Evolutionary conservation across 2,888 invertebrate species (phyloP), one percentile per base, ranked within the genome.

Genomic region (Esperia sulphurella): DNA sequence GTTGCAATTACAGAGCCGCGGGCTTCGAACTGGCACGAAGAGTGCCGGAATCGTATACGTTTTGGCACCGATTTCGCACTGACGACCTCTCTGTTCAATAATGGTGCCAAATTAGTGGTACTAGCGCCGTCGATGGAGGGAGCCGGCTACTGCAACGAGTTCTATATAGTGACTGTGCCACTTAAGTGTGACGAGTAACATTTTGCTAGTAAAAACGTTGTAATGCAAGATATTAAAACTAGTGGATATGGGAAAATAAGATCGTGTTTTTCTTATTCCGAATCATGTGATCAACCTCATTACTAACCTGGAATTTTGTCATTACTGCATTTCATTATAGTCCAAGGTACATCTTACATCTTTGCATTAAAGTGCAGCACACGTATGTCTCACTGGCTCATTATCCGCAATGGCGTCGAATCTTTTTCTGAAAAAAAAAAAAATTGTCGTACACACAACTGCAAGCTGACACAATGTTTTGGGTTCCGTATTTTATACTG

Each of bases 401-500:
- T 84, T 83, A 83, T 79, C 71, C 48, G 21, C 13, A 69, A 61
- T 59, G 66, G 58, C 71, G 67, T 71, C 72, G 75, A 83, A 84
- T 84, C 77, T 73, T 81, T 81, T 79, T 79, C 71, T 69, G 63
- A 73, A 79, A 71, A 73, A n/a, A n/a, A n/a, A n/a, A n/a, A 77
- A 78, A 65, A 75, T 8, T 14, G 38, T 21, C 14, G 46, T 46
- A 46, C 40, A 31, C 30, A 8, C n/a, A 13, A 10, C n/a, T 28
- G 21, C 21, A 8, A 0, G 0, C 12, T 44, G n/a, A n/a, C n/a
- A n/a, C n/a, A n/a, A n/a, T 14, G 9, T 29, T n/a, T 7, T 29
- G 29, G 45, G 45, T 49, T 49, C 49, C 21, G 41, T 13, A 47
- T 21, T 21, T 2, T 21, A n/a, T n/a, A n/a, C n/a, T 21, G 3